These are phyloP conservation scores for Rhodinocichla rosea DNA, from an alignment of 2,113 vertebrate genomes.

Conservation along the genomic window DNA sequence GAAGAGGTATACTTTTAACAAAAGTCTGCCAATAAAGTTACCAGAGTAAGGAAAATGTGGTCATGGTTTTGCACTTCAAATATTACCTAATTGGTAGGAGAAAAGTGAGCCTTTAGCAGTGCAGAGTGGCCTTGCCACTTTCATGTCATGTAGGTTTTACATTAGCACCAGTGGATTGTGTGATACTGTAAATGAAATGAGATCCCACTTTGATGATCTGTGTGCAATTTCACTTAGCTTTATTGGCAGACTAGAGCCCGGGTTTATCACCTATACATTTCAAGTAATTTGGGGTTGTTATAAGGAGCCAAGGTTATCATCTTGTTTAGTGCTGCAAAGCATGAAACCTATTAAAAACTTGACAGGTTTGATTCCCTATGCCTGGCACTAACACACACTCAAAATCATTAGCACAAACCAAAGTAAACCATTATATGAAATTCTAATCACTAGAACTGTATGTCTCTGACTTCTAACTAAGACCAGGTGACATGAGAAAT, in stretches of 20 bases:
- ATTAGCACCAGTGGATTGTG: constrained; percentile 69
- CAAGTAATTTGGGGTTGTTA: constrained; percentile 69
- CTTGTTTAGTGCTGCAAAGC: constrained; percentile 65
- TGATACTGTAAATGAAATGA: constrained; percentile 72
- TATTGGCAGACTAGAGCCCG: constrained; percentile 59
- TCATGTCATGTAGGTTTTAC: constrained; percentile 64
- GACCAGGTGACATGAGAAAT: not conserved
- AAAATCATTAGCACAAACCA: constrained; percentile 41
- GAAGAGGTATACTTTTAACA: not conserved
- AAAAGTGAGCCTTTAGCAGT: constrained; percentile 69
- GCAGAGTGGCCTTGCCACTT: constrained; percentile 62
- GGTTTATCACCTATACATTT: constrained; percentile 71
- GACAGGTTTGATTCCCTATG: constrained; percentile 56
- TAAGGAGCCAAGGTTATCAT: constrained; percentile 64
- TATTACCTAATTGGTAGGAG: constrained; percentile 64
- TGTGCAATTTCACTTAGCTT: constrained; percentile 69
- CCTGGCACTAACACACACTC: constrained; percentile 27
- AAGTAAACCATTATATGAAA: constrained; percentile 4
- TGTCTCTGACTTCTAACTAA: not conserved
- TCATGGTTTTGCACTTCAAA: constrained; percentile 50
- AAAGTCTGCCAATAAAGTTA: constrained; percentile 31
- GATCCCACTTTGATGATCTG: constrained; percentile 69
- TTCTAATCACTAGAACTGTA: not conserved
- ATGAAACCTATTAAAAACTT: constrained; percentile 71
- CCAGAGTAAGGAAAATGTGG: constrained; percentile 24